Evolutionary conservation across 2,888 invertebrate genomes (phyloP).

Genomic region (Julus scanicus): DNA sequence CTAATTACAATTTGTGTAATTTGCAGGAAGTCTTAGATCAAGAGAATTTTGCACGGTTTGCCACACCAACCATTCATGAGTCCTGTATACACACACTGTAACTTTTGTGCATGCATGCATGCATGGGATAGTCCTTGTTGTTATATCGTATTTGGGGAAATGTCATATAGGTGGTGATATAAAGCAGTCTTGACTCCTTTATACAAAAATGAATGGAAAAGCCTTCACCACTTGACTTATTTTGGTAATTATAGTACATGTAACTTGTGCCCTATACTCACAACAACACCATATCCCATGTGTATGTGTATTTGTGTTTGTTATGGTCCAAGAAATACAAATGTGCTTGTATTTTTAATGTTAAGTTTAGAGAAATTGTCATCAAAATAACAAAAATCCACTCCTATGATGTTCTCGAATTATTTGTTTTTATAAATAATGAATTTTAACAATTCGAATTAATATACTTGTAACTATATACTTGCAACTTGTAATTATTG

Average conservation of each 20-base stretch:
- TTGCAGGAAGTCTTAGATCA: conserved; percentile 47
- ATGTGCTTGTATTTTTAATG: not conserved
- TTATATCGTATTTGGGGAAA: not conserved
- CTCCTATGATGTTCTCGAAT: too few relatives aligned
- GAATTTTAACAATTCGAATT: too few relatives aligned
- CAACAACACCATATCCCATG: not conserved
- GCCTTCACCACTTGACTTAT: not conserved
- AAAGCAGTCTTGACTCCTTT: not conserved
- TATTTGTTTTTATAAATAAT: too few relatives aligned
- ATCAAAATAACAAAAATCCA: too few relatives aligned
- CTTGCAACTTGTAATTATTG: too few relatives aligned
- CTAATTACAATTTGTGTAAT: conserved; percentile 45
- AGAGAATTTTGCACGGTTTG: conserved; percentile 43
- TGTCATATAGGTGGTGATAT: conserved; percentile 37
- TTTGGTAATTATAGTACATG: not conserved
- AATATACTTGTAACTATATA: too few relatives aligned
- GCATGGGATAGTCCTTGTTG: not conserved
- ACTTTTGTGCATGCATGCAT: not conserved
- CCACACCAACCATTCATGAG: conserved; percentile 15
- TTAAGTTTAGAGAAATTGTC: too few relatives aligned
- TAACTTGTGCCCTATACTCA: not conserved
- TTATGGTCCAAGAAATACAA: not conserved
- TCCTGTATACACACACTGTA: not conserved
- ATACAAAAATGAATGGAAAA: conserved; percentile 4
- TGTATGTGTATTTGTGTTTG: not conserved